A percentile compares a stretch with the other conserved stretches of the same genome.
Evolutionary conservation across 2,113 vertebrate species (phyloP).

Genomic region (Chamaetylas fuelleborni): DNA sequence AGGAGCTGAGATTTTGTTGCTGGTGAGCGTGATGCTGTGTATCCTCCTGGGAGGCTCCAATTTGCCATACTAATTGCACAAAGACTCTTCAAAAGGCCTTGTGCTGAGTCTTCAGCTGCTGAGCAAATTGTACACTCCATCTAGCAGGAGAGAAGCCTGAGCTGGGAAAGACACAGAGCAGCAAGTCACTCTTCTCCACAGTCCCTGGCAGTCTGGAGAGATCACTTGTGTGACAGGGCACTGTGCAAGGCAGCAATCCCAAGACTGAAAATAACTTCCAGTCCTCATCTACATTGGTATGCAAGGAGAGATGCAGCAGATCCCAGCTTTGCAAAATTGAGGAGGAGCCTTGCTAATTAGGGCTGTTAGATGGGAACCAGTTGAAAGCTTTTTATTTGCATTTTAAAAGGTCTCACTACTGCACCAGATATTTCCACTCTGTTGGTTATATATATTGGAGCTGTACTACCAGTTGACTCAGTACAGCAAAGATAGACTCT

Average conservation of each 20-base stretch:
- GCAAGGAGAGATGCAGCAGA: neutral
- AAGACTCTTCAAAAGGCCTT: slow-evolving; percentile 69
- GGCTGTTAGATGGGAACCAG: neutral
- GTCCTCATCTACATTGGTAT: neutral
- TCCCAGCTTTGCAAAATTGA: neutral
- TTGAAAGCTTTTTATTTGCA: neutral
- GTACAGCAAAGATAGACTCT: neutral
- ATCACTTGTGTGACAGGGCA: neutral
- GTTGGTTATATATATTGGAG: neutral
- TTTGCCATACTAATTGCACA: slow-evolving; percentile 73
- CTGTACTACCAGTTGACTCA: neutral
- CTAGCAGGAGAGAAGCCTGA: slow-evolving; percentile 22
- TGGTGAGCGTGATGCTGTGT: slow-evolving; percentile 49
- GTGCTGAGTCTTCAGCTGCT: slow-evolving; percentile 54
- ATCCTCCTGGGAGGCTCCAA: slow-evolving; percentile 73
- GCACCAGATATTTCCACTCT: neutral
- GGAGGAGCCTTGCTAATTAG: neutral
- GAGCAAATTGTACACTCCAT: slow-evolving; percentile 25
- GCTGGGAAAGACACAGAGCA: neutral
- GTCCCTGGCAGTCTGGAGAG: neutral
- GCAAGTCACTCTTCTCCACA: neutral
- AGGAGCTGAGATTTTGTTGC: slow-evolving; percentile 64
- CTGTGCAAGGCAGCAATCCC: neutral
- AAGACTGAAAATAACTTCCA: neutral
- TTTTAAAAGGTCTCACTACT: neutral